A percentile compares a stretch with the other conserved stretches of the same genome.
Conservation (phyloP, 2,797 vertebrate genomes). For the Telmatherina bonti region DNA sequence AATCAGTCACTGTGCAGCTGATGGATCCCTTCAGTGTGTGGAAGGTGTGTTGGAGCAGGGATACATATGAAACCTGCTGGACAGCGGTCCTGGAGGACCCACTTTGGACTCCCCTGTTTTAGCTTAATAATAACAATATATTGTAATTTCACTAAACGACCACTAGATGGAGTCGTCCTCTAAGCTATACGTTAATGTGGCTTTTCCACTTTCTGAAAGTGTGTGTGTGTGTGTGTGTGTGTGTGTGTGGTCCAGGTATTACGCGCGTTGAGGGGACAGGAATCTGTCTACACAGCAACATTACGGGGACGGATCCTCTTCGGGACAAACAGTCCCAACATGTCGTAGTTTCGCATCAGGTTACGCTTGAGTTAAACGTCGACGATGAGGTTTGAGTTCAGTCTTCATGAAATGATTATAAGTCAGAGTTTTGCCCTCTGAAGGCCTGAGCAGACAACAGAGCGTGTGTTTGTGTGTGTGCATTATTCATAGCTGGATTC, state of each 20-base stretch:
- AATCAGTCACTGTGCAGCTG: no score
- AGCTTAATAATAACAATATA: no score
- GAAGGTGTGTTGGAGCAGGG: no score
- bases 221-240: conserved; percentile 4
- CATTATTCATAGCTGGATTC: conserved; percentile 48
- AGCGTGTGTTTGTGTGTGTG: conserved; percentile 1
- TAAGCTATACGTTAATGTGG: no score
- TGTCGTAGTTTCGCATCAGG: background rate
- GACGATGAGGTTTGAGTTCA: no score
- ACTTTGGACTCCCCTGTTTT: no score
- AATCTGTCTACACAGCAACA: background rate
- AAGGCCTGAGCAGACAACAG: background rate
- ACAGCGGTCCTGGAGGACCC: no score
- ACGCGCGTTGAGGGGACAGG: background rate
- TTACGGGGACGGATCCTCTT: background rate
- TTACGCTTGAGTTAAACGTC: background rate
- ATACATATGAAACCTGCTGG: no score
- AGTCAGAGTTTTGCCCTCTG: background rate
- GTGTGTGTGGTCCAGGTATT: conserved; percentile 13
- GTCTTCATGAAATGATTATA: background rate
- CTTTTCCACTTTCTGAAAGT: no score
- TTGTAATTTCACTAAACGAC: no score
- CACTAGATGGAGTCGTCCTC: no score
- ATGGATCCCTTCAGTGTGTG: no score
- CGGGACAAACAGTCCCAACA: background rate